A percentile compares a stretch with the other conserved stretches of the same genome.
Conservation (phyloP, 2,113 vertebrate species). For the Balaenoptera acutorostrata region DNA sequence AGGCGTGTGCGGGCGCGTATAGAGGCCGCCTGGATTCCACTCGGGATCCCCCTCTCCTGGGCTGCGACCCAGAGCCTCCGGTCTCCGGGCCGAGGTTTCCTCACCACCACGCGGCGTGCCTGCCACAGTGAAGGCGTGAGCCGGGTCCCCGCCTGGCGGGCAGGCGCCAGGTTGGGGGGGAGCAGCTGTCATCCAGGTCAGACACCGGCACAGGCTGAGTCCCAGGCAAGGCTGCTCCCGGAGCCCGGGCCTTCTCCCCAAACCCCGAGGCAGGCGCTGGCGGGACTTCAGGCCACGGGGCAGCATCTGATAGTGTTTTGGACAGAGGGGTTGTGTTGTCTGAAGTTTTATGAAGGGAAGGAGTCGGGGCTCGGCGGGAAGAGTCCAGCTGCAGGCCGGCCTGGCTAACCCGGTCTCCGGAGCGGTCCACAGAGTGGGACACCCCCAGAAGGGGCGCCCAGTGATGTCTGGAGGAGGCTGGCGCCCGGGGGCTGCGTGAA, state of each 20-base stretch:
- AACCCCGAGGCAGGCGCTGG: fast-evolving
- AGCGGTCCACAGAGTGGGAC: neutral
- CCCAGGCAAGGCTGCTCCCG: neutral
- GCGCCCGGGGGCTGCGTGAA: neutral
- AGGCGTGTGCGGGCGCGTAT: fast-evolving
- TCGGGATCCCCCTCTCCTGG: neutral
- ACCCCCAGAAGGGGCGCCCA: fast-evolving
- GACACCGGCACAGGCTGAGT: fast-evolving
- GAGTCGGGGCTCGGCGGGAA: neutral
- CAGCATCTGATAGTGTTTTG: neutral
- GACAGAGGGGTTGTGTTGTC: too few relatives aligned
- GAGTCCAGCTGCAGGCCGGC: neutral
- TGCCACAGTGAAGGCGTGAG: neutral
- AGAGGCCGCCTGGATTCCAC: fast-evolving
- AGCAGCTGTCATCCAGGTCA: fast-evolving
- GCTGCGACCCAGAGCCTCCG: neutral
- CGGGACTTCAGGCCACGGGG: neutral
- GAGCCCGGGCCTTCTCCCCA: neutral
- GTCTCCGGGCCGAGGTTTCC: neutral
- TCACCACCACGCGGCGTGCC: fast-evolving
- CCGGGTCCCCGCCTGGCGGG: neutral
- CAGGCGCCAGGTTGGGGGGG: neutral
- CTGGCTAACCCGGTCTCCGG: neutral
- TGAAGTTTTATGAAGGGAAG: neutral
- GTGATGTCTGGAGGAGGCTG: neutral